Evolutionary conservation across 2,113 vertebrate genomes (phyloP).

Genomic region (Bos javanicus): DNA sequence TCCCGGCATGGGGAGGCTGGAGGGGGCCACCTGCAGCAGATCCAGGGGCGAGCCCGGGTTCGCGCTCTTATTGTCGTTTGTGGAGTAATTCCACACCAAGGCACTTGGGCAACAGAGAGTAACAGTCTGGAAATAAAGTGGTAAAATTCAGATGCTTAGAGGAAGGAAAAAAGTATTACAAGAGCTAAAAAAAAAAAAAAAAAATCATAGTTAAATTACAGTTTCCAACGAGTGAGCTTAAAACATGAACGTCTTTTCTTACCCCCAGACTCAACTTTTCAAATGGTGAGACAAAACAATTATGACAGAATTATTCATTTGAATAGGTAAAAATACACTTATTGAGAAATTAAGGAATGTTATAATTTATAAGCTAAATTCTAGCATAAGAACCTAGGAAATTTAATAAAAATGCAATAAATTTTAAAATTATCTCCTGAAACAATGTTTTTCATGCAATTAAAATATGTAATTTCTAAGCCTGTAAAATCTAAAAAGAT

Average conservation of each 20-base stretch:
- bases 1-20: conserved; percentile 84
- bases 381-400: background rate
- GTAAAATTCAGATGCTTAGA: background rate
- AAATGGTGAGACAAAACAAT: background rate
- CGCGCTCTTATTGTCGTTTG: conserved; percentile 79
- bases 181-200: background rate
- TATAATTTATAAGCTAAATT: background rate
- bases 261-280: background rate
- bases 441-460: background rate
- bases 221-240: background rate
- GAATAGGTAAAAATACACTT: background rate
- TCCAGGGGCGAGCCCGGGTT: conserved; percentile 85
- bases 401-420: background rate
- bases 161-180: background rate
- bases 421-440: background rate
- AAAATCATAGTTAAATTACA: background rate
- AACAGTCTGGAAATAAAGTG: conserved; percentile 77
- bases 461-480: background rate
- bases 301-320: background rate
- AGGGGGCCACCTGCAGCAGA: conserved; percentile 83
- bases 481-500: background rate
- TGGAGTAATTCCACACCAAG: conserved; percentile 88
- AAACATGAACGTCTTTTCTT: background rate
- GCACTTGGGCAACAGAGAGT: conserved; percentile 89
- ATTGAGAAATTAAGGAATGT: background rate